Evolutionary conservation across 2,888 invertebrate genomes (phyloP), one percentile per base, ranked within the genome.

Genomic region (Parascotia fuliginaria): DNA sequence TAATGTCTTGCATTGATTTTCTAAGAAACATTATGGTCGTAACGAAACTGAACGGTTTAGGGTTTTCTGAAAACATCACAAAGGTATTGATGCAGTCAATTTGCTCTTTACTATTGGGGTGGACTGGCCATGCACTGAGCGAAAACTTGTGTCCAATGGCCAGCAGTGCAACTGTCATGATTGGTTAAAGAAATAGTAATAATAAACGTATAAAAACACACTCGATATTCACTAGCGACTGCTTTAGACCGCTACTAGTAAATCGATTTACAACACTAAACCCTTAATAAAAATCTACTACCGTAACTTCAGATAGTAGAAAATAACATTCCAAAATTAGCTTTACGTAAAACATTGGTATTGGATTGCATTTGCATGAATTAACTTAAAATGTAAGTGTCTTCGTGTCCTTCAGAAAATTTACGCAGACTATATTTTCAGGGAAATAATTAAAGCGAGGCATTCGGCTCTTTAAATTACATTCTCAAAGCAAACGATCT

Each of bases 381-480:
- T 59, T 65, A 49, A 62, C 52, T 63, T 53, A 71, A 75, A 68
- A 72, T 64, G 62, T 62, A 42, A 48, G 19, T 53, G 63, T 66
- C 56, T 60, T 67, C 58, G 50, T 68, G 73, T 70, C 76, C 75
- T 73, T 71, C 67, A 52, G 60, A 52, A 66, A 82, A 83, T 83
- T 85, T 79, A 84, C 76, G 60, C 57, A 70, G 77, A 65, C 78
- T 74, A 78, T 77, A 74, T 72, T 72, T 70, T 56, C 60, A 42
- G 52, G 15, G 37, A 55, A 68, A 77, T 83, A 84, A 85, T 87
- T 86, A 83, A 81, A 80, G 68, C 69, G 78, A 71, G 80, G n/a
- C n/a, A n/a, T n/a, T n/a, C 78, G 76, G 77, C 81, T 73, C 65
- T 73, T 79, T 73, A 82, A 87, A 86, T 87, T 77, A 85, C 86